Evolutionary conservation across 2,888 invertebrate genomes (phyloP).

Genomic region (Polymixis lichenea): DNA sequence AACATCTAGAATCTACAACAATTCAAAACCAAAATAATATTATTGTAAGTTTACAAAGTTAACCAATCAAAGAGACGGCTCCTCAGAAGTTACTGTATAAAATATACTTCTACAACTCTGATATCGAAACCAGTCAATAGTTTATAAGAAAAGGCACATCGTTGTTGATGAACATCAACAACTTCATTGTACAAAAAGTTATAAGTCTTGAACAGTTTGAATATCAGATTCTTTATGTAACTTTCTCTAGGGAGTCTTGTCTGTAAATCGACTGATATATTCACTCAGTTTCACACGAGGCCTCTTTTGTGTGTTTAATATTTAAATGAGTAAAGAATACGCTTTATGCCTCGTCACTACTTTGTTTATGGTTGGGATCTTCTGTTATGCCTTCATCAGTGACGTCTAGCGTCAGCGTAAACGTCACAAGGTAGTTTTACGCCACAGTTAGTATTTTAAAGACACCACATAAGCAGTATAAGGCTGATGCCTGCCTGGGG

Average conservation of each 20-base stretch:
- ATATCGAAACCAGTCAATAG: conserved; percentile 13
- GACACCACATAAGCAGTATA: no score
- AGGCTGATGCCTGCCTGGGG: no score
- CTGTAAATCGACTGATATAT: conserved; percentile 7
- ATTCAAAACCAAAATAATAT: neutral
- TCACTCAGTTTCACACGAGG: neutral
- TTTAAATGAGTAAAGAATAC: neutral
- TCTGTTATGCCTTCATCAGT: neutral
- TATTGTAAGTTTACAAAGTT: neutral
- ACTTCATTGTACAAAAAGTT: conserved; percentile 25
- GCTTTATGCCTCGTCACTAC: neutral
- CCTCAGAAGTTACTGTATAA: neutral
- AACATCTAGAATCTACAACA: no score
- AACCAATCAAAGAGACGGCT: neutral
- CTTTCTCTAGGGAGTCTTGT: conserved; percentile 3
- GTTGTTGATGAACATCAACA: conserved; percentile 25
- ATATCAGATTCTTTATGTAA: conserved; percentile 19
- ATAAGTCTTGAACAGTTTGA: conserved; percentile 25
- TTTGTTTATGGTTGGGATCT: neutral
- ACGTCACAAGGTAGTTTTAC: neutral
- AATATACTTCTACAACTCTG: conserved; percentile 1
- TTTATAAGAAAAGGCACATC: conserved; percentile 11
- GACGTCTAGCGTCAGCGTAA: neutral
- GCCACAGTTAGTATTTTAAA: no score
- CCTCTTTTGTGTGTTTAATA: neutral